Percentiles rank a stretch among this genome's conserved stretches.
Conservation (phyloP, 2,113 vertebrate species). For the Solenodon paradoxus region DNA sequence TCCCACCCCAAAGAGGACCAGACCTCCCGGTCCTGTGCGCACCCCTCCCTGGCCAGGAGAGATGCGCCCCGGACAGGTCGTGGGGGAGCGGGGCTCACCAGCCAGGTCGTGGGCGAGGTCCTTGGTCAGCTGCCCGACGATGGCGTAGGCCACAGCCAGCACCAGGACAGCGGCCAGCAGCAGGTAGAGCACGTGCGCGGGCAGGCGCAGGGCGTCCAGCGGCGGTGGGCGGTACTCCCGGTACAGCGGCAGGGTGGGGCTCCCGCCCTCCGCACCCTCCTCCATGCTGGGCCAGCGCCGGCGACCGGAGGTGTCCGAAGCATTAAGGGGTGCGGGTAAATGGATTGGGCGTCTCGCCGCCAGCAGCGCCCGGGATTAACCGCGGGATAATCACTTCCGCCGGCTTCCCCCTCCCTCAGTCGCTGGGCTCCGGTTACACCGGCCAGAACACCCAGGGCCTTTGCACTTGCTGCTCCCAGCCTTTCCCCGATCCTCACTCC, state of each 20-base stretch:
- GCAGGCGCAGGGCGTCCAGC: slow-evolving; percentile 89
- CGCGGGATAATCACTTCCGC: not conserved
- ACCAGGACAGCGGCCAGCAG: slow-evolving; percentile 87
- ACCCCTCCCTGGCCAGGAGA: not conserved
- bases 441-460: not conserved
- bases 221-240: slow-evolving; percentile 89
- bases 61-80: too few species aligned
- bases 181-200: slow-evolving; percentile 87
- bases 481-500: accelerated
- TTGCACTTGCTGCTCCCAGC: not conserved
- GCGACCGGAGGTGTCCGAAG: not conserved
- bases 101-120: slow-evolving; percentile 92
- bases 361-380: slow-evolving; percentile 46
- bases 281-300: not conserved
- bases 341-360: slow-evolving; percentile 49
- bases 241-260: slow-evolving; percentile 75
- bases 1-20: not conserved
- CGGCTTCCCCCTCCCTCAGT: accelerated
- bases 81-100: slow-evolving; percentile 78
- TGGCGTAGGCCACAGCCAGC: slow-evolving; percentile 89
- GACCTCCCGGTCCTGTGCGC: not conserved
- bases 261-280: slow-evolving; percentile 52
- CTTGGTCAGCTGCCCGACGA: slow-evolving; percentile 94
- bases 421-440: accelerated
- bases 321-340: slow-evolving; percentile 63